A percentile compares a stretch with the other conserved stretches of the same genome.
Conservation (phyloP, 2,797 vertebrate genomes). For the Acanthis flammea region DNA sequence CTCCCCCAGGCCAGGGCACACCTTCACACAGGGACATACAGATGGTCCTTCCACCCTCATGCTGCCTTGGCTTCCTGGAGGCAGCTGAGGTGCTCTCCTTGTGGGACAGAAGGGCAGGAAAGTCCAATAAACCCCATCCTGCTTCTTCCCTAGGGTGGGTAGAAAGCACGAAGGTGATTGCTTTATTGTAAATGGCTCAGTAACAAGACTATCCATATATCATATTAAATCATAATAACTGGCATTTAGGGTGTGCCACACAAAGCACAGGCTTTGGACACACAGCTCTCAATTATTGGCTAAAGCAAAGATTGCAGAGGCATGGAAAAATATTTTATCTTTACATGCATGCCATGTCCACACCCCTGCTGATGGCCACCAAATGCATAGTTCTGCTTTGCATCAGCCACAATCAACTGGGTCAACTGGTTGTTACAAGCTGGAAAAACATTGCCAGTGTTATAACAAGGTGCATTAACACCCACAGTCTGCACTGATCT, state of each 20-base stretch:
- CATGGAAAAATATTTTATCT: neutral
- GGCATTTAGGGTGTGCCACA: neutral
- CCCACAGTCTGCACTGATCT: neutral
- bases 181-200: neutral
- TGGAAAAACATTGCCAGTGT: neutral
- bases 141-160: neutral
- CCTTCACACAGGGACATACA: neutral
- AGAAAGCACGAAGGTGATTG: rapidly evolving
- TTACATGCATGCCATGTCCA: neutral
- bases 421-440: neutral
- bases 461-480: neutral
- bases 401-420: neutral
- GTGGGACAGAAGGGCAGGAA: neutral
- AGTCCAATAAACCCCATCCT: neutral
- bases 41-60: rapidly evolving
- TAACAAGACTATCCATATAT: neutral
- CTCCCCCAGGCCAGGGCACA: rapidly evolving
- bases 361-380: neutral
- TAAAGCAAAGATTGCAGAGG: neutral
- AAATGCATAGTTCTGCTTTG: neutral
- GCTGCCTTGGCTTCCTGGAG: rapidly evolving
- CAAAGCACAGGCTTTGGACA: neutral
- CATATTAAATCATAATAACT: neutral
- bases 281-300: neutral
- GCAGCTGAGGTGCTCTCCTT: neutral